phyloP scores from a whole-genome alignment of 2,113 vertebrate species.

The Mus spicilegus region DNA sequence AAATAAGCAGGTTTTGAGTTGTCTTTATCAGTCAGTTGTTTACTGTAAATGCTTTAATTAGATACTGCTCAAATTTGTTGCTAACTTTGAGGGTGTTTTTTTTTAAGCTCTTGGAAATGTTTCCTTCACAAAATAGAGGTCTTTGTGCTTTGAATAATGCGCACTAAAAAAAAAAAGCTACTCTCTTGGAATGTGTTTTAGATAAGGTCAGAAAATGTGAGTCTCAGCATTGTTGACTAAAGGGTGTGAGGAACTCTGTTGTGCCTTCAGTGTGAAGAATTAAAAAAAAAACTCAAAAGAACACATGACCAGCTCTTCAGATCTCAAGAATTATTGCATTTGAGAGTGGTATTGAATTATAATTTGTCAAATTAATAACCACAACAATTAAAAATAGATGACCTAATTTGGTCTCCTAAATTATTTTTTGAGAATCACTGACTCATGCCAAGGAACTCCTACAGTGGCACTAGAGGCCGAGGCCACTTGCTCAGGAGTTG shows the following conservation, averaged over 20 bases:
- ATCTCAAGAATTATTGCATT: slow-evolving; percentile 60
- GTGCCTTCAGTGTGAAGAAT: slow-evolving; percentile 57
- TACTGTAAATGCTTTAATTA: slow-evolving; percentile 64
- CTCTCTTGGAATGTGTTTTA: slow-evolving; percentile 45
- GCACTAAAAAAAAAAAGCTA: not conserved
- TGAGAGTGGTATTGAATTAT: slow-evolving; percentile 62
- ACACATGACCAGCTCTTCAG: slow-evolving; percentile 32
- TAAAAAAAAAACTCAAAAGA: slow-evolving; percentile 48
- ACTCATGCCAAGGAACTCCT: slow-evolving; percentile 51
- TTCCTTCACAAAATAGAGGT: slow-evolving; percentile 52
- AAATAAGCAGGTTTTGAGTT: slow-evolving; percentile 56
- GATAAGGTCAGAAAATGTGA: slow-evolving; percentile 34
- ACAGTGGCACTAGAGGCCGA: not conserved
- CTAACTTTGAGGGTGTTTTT: slow-evolving; percentile 41
- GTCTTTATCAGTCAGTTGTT: slow-evolving; percentile 69
- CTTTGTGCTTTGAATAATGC: slow-evolving; percentile 16
- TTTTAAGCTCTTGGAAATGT: slow-evolving; percentile 61
- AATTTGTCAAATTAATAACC: slow-evolving; percentile 77
- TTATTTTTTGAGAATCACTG: slow-evolving; percentile 70
- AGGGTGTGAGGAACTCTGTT: slow-evolving; percentile 41
- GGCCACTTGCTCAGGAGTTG: not conserved
- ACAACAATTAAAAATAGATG: slow-evolving; percentile 78
- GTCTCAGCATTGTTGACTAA: slow-evolving; percentile 33
- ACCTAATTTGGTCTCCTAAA: slow-evolving; percentile 74
- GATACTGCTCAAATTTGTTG: slow-evolving; percentile 18